Base-by-base conservation (phyloP, 2,113 vertebrate species). In the Ameiurus melas region DNA sequence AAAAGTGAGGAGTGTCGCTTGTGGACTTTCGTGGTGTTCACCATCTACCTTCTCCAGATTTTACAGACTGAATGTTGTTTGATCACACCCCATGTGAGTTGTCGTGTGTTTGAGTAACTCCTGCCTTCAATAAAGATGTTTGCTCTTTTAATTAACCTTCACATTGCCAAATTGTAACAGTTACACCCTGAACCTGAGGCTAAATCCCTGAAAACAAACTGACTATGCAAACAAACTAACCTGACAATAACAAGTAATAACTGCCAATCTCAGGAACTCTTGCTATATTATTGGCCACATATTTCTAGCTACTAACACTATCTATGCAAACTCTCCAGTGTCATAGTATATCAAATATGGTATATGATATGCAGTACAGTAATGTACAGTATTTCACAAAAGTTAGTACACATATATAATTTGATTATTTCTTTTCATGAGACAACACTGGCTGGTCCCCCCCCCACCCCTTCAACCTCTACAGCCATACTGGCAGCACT, bases 131-230 rank as follows among this genome's bases (percentile, higher is more conserved):
- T 36, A 47, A 77, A 47, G 22, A 77, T 77, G 73, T 39, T 27
- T 47, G 73, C 27, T 78, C 43, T 27, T 78, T 78, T 78, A 51
- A 75, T 75, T 75, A 75, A 36, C 71, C 36, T 75, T 75, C 71
- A 43, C 70, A 20, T 3, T 8, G 68, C n/a, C 68, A 71, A n/a
- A 68, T 4, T 30, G 27, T 7, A 77, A 22, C 43, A 77, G 73
- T 47, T 43, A 78, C 75, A 78, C 75, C 75, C 75, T 78, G 75
- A 78, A 78, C 43, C 36, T 3, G 8, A 75, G 36, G 71, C 33
- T 43, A 75, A 75, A 43, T 43, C 2, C 71, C 33, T 70, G n/a
- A 70, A 22, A 43, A 75, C 71, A 43, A 75, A 75, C 36, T 75
- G 71, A 22, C 36, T 75, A 22, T 22, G 14, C 71, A 75, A 43